Evolutionary conservation across 2,888 invertebrate genomes (phyloP).

Genomic region (Zootermopsis nevadensis): DNA sequence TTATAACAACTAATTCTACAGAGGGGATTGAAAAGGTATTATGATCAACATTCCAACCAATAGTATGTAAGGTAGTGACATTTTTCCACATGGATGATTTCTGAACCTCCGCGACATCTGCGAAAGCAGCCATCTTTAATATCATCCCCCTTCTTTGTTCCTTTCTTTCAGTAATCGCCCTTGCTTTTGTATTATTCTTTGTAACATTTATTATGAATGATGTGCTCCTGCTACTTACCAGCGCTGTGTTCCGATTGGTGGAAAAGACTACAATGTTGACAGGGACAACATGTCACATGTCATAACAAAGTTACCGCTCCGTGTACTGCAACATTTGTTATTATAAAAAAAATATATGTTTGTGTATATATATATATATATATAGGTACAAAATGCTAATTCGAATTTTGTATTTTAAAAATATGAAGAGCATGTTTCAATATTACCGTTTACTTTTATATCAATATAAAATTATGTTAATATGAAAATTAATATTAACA

Average conservation of each 20-base stretch:
- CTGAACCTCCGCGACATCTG: conserved; percentile 22
- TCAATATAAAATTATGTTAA: no score
- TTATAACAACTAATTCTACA: background rate
- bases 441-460: no score
- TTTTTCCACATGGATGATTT: conserved; percentile 46
- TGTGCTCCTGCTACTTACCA: background rate
- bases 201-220: conserved; percentile 3
- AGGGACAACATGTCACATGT: background rate
- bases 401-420: no score
- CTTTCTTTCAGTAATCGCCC: background rate
- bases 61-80: conserved; percentile 45
- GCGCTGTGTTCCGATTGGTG: background rate
- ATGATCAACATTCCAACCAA: conserved; percentile 47
- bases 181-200: background rate
- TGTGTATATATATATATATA: background rate
- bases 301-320: conserved; percentile 14
- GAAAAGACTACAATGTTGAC: background rate
- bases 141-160: conserved; percentile 1
- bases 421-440: no score
- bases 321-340: no score
- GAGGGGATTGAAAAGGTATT: conserved; percentile 6
- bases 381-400: background rate
- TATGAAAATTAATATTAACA: no score
- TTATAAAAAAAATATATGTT: no score
- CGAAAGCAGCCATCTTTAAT: conserved; percentile 40